Conservation (phyloP, 2,113 vertebrate genomes). For the mouse (Mus musculus) region GRCm39 chr4:67828001-67828500, state of each 20-base stretch:
- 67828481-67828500: conserved; percentile 3
- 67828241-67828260: neutral
- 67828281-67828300: neutral
- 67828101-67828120: neutral
- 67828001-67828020: neutral
- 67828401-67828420: conserved; percentile 41
- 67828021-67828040: neutral
- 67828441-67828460: neutral
- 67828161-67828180: neutral
- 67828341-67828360: neutral
- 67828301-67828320: conserved; percentile 55
- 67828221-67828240: neutral
- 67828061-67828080: neutral
- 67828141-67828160: neutral
- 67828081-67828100: neutral
- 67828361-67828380: neutral
- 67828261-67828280: neutral
- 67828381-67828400: conserved; percentile 30
- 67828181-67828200: neutral
- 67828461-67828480: neutral
- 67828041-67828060: neutral
- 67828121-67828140: neutral
- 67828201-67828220: neutral
- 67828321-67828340: neutral
- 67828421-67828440: conserved; percentile 21